A percentile compares a stretch with the other conserved stretches of the same genome.
phyloP scores from a whole-genome alignment of 2,888 invertebrate genomes.

The Agrotis clavis region DNA sequence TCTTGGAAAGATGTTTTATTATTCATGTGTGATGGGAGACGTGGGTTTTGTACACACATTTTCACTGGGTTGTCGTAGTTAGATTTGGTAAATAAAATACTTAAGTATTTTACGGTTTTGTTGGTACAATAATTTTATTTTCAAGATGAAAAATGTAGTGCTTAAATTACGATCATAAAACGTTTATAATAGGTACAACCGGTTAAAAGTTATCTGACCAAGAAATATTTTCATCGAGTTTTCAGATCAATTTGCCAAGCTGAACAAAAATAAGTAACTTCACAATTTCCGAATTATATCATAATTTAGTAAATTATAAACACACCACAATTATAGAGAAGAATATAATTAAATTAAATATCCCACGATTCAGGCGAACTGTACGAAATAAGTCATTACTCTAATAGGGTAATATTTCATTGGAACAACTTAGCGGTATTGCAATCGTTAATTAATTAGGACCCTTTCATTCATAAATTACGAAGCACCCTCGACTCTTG shows the following conservation, averaged over 20 bases:
- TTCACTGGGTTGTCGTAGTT: background rate
- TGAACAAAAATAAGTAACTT: background rate
- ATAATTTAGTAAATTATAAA: conserved; percentile 33
- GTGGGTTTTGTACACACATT: background rate
- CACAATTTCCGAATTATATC: background rate
- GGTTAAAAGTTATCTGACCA: background rate
- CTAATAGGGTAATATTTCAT: conserved; percentile 54
- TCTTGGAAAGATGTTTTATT: conserved; percentile 18
- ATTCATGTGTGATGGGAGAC: conserved; percentile 10
- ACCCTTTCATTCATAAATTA: conserved; percentile 55
- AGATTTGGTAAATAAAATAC: background rate
- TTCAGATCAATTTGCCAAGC: background rate
- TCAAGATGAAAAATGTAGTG: background rate
- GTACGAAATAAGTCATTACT: conserved; percentile 50
- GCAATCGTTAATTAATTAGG: conserved; percentile 64
- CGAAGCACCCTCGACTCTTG: conserved; percentile 15
- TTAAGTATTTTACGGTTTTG: background rate
- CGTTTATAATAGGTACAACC: background rate
- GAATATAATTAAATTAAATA: conserved; percentile 44
- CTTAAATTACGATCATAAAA: background rate
- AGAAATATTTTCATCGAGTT: conserved; percentile 12
- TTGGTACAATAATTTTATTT: background rate
- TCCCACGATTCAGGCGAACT: conserved; percentile 28
- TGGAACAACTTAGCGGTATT: conserved; percentile 50
- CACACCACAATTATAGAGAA: conserved; percentile 36